A percentile compares a stretch with the other conserved stretches of the same genome.
Conservation (phyloP, 1,140 invertebrate genomes). For the Bombus waltoni region DNA sequence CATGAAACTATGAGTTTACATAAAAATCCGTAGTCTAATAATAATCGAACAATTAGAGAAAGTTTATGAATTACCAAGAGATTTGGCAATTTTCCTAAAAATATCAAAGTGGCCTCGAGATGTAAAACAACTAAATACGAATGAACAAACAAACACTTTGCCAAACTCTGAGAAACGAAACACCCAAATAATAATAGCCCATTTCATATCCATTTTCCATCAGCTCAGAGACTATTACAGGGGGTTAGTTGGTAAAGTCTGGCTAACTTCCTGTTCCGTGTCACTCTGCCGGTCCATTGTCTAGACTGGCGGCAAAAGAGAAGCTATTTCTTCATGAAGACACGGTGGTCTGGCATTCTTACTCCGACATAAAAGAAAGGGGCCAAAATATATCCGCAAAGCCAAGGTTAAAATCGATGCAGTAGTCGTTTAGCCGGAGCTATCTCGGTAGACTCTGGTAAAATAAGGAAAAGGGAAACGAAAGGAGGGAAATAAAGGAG, state of each 20-base stretch:
- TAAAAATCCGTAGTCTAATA: background rate
- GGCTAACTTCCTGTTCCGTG: constrained; percentile 1
- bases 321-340: constrained; percentile 58
- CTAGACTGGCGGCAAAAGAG: constrained; percentile 38
- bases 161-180: background rate
- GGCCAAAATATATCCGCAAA: constrained; percentile 73
- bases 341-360: constrained; percentile 27
- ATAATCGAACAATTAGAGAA: too few species aligned
- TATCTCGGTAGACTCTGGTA: constrained; percentile 6
- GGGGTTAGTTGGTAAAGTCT: background rate
- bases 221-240: background rate
- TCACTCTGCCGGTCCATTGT: constrained; percentile 28
- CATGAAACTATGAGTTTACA: background rate
- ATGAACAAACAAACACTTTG: background rate
- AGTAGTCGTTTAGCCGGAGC: constrained; percentile 37
- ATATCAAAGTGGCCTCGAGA: too few species aligned
- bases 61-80: too few species aligned
- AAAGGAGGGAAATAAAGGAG: constrained; percentile 35
- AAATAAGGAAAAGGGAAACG: constrained; percentile 29
- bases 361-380: constrained; percentile 33
- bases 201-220: background rate
- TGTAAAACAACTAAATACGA: too few species aligned
- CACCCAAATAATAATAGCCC: background rate
- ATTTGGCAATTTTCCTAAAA: too few species aligned
- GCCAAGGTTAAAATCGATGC: constrained; percentile 72